Base-by-base conservation (phyloP, 2,113 vertebrate genomes). In the Caranx ignobilis region DNA sequence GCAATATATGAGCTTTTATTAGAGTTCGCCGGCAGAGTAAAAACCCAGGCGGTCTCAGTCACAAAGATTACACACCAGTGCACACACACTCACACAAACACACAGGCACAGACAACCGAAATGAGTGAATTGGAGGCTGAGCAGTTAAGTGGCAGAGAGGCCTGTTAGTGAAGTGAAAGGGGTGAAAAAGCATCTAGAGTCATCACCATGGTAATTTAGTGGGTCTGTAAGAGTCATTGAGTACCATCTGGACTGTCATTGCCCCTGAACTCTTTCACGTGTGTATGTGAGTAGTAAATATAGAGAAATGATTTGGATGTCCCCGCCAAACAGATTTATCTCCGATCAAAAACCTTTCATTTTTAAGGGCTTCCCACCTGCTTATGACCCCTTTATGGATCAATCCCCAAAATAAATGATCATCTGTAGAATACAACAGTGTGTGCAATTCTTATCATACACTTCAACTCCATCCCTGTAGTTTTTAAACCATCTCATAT, bases 181-280 rank as follows among this genome's bases (percentile, higher is more conserved):
- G 74, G 45, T 43, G 21, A 71, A 71, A 77, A 77, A 37, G 4
- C 74, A 71, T 71, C 56, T 31, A 50, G 41, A 45, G 35, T 45
- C 59, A 70, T 77, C 68, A 54, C 50, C 34, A 68, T 60, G 43
- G 76, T 45, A 73, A 79, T 84, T 77, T 39, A 81, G 61, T 39
- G 50, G 66, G 4, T 54, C 77, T 37, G 11, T 60, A 34, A 66
- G 77, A 76, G 71, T 39, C 54, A 32, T 16, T 32, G 60, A 75
- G 26, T 16, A 48, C 60, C 71, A 77, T 63, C 26, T 81, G 57
- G 32, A 66, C 41, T 19, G 67, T 63, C 47, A 68, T 6, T 45
- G 65, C n/a, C 81, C 39, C 55, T 63, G 57, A 54, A 37, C 31
- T 32, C 8, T 75, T 71, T 13, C 34, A 26, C 3, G 6, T 41